Evolutionary conservation across 2,888 invertebrate species (phyloP), one percentile per base, ranked within the genome.

Genomic region (Drosophila algonquin): DNA sequence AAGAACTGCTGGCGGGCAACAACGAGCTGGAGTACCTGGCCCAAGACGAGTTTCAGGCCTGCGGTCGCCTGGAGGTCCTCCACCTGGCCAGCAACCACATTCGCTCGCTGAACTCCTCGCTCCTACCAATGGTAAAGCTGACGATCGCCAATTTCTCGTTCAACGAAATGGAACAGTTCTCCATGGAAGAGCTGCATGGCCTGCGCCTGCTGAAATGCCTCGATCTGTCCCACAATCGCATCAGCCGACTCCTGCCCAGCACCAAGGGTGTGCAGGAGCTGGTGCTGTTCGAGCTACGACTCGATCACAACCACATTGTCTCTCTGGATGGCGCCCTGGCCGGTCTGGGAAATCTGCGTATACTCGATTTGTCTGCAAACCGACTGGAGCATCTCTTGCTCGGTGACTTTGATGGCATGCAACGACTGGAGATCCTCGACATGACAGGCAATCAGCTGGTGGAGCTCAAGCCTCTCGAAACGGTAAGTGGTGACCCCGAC

Each of bases 391-490:
- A 94, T 71, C 95, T 97, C 81, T 94, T 95, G 1, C 95, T 96
- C 0, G 96, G 96, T 60, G 97, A 97, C 90, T 93, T 97, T 54
- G 95, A 95, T 63, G 96, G 96, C 27, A 93, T 97, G 80, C 96
- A 96, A 81, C 94, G 95, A 73, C 92, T 97, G 47, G 94, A 94
- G 87, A 93, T 95, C 60, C 93, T 97, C 47, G 97, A 97, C 89
- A 93, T 97, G 51, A 97, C 97, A 0, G 93, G 95, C 89, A 97
- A 97, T 91, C 94, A 94, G 74, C 93, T 97, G 45, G 94, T 94
- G 50, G 95, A 96, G 2, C 93, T 97, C 63, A 96, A 96, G 90
- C 96, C 96, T 93, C 95, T 96, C 63, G 96, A 96, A 82, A 96
- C 96, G 95, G 97, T 97, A 93, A 90, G 87, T 77, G 30, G 1